These are phyloP conservation scores for Epinotia brunnichana DNA, from an alignment of 2,888 invertebrate species.

Conservation along the genomic window DNA sequence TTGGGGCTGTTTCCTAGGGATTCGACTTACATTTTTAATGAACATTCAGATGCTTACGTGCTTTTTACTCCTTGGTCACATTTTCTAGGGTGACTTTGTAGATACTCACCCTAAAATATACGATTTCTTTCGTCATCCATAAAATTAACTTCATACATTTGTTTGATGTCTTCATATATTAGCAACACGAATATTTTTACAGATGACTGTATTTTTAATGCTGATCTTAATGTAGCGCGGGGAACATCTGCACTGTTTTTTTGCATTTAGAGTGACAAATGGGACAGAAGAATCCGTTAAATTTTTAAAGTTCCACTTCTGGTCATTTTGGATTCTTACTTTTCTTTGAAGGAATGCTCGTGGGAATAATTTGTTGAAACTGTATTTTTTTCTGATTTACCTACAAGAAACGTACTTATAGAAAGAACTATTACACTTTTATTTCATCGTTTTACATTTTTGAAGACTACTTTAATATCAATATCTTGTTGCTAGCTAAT, in stretches of 20 bases:
- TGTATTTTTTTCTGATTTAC: no score
- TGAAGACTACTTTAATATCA: no score
- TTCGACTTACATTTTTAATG: slow-evolving; percentile 39
- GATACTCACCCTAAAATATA: slow-evolving; percentile 15
- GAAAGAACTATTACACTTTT: no score
- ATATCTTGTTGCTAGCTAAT: no score
- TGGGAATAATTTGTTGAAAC: neutral
- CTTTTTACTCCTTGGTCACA: slow-evolving; percentile 1
- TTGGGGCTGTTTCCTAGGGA: slow-evolving; percentile 14
- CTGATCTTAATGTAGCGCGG: slow-evolving; percentile 3
- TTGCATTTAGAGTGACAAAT: slow-evolving; percentile 16
- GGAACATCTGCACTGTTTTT: slow-evolving; percentile 24
- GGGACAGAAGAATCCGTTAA: slow-evolving; percentile 11
- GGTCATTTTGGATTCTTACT: slow-evolving; percentile 1
- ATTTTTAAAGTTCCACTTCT: slow-evolving; percentile 18
- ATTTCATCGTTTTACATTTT: no score
- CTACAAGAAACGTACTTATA: no score
- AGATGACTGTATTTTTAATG: slow-evolving; percentile 16
- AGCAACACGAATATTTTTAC: slow-evolving; percentile 1
- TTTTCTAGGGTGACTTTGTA: neutral
- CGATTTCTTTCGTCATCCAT: slow-evolving; percentile 9
- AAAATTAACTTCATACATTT: slow-evolving; percentile 7
- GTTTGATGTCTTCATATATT: slow-evolving; percentile 1
- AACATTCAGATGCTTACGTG: slow-evolving; percentile 31
- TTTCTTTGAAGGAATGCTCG: neutral